A percentile compares a stretch with the other conserved stretches of the same genome.
These are phyloP conservation scores for Tachystola acroxantha DNA, from an alignment of 2,888 invertebrate species.

Conservation along the genomic window DNA sequence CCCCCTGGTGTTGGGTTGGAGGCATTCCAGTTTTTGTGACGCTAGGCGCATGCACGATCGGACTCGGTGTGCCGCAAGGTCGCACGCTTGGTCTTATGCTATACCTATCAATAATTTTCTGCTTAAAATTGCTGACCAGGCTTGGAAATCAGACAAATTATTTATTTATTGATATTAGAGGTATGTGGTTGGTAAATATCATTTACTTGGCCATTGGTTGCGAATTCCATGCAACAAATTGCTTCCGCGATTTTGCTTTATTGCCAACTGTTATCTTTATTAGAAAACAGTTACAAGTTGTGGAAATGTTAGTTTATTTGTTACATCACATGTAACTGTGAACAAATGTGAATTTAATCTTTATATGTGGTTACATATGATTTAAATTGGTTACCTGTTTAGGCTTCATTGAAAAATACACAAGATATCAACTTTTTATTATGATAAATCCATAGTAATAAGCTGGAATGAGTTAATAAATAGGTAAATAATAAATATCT, in stretches of 20 bases:
- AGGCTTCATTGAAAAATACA: too few species aligned
- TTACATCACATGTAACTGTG: too few species aligned
- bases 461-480: too few species aligned
- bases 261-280: neutral
- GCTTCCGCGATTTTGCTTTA: neutral
- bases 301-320: neutral
- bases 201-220: neutral
- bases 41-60: conserved; percentile 39
- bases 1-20: conserved; percentile 37
- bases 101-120: neutral
- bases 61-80: conserved; percentile 51
- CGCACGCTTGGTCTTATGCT: conserved; percentile 24
- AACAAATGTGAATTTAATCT: too few species aligned
- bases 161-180: too few species aligned
- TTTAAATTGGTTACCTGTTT: too few species aligned
- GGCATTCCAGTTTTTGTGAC: conserved; percentile 45
- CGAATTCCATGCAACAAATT: neutral
- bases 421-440: too few species aligned
- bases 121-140: too few species aligned
- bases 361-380: too few species aligned
- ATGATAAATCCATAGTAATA: too few species aligned
- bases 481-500: too few species aligned
- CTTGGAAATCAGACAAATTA: too few species aligned
- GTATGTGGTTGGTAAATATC: neutral
- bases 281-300: neutral